Conservation (phyloP, 2,113 vertebrate genomes). For the Glareola pratincola region DNA sequence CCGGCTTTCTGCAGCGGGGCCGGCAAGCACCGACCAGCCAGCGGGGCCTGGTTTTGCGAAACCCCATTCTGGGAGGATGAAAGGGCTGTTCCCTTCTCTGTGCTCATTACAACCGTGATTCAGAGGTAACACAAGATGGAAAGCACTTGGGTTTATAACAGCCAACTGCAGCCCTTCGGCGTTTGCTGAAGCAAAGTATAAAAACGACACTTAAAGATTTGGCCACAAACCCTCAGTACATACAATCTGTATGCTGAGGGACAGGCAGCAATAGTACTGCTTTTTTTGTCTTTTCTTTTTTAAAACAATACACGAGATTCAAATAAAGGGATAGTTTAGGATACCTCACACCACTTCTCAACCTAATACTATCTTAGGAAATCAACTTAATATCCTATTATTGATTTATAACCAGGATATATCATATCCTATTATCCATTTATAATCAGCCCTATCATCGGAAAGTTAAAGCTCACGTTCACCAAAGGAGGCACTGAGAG, state of each 20-base stretch:
- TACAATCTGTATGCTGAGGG: background rate
- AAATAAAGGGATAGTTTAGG: background rate
- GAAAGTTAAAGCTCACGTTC: background rate
- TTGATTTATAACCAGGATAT: background rate
- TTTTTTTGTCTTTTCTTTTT: background rate
- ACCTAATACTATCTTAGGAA: background rate
- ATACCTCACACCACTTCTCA: background rate
- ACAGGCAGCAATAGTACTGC: background rate
- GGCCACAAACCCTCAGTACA: background rate
- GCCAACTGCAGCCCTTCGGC: background rate
- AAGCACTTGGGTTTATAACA: background rate
- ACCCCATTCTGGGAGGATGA: background rate
- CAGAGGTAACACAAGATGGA: background rate
- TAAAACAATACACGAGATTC: background rate
- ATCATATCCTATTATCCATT: background rate
- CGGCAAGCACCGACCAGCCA: background rate
- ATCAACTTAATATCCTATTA: background rate
- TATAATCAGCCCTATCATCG: background rate
- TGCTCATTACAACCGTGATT: background rate
- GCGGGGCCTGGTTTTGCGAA: rapidly evolving
- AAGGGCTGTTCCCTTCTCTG: background rate
- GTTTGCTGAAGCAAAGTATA: background rate
- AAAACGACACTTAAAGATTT: background rate
- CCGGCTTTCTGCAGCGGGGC: background rate
- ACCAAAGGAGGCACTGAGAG: background rate